These are phyloP conservation scores for Acanthococcus lagerstroemiae DNA, from an alignment of 2,888 invertebrate species.

Conservation along the genomic window DNA sequence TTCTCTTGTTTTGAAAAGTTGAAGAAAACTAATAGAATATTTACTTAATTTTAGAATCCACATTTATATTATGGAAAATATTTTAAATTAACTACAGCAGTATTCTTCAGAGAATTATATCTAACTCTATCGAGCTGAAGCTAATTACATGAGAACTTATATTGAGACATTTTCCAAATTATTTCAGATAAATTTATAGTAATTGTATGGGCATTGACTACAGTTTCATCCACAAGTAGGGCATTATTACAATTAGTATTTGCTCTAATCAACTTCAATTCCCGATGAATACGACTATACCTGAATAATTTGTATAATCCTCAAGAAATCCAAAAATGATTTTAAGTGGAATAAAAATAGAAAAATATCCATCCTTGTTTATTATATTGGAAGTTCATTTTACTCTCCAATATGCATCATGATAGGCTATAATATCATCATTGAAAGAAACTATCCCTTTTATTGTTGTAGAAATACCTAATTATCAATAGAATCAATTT, in stretches of 20 bases:
- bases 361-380: not conserved
- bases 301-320: not conserved
- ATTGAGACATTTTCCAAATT: not conserved
- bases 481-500: too few relatives aligned
- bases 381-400: not conserved
- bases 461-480: too few relatives aligned
- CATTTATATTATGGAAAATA: too few relatives aligned
- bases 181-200: constrained; percentile 13
- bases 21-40: too few relatives aligned
- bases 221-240: not conserved
- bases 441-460: constrained; percentile 10
- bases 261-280: constrained; percentile 12
- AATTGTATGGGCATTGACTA: constrained; percentile 1
- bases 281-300: constrained; percentile 6
- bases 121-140: too few relatives aligned
- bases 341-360: not conserved
- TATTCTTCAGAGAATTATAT: too few relatives aligned
- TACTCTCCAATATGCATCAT: not conserved
- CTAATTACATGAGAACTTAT: too few relatives aligned
- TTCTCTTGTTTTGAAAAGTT: too few relatives aligned
- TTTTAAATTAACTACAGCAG: too few relatives aligned
- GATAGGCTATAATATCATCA: too few relatives aligned
- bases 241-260: constrained; percentile 17
- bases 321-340: not conserved
- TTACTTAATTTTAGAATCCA: too few relatives aligned